Percentiles rank a stretch among this genome's conserved stretches.
Conservation (phyloP, 2,113 vertebrate species). For the Zosterops borbonicus region DNA sequence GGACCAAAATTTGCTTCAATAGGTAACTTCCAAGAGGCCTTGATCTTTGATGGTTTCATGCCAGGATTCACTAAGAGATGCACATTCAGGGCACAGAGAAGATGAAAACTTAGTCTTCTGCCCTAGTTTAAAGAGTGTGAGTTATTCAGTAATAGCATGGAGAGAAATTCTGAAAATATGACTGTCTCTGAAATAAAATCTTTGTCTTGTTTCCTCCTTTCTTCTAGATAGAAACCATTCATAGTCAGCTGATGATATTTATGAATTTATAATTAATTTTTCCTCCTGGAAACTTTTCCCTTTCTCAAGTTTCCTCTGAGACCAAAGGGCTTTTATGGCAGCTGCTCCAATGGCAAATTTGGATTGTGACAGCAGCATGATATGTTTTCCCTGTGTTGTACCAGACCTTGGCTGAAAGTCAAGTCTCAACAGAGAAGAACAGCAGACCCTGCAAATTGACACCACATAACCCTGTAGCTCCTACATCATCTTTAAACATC, state of each 20-base stretch:
- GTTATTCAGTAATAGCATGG: background rate
- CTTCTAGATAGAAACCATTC: background rate
- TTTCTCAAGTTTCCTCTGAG: background rate
- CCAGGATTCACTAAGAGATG: background rate
- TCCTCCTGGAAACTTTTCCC: background rate
- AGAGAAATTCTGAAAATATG: background rate
- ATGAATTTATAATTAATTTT: background rate
- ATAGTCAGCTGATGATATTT: background rate
- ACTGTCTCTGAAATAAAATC: background rate
- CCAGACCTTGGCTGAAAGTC: background rate
- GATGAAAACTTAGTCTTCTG: background rate
- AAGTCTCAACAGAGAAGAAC: background rate
- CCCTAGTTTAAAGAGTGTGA: background rate
- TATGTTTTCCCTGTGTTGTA: rapidly evolving
- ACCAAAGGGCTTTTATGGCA: background rate
- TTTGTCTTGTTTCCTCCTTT: background rate
- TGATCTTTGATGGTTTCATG: background rate
- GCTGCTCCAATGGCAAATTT: background rate
- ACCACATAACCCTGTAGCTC: background rate
- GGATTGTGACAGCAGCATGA: background rate
- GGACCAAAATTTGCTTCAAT: background rate
- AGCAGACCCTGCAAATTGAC: background rate
- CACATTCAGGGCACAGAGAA: background rate
- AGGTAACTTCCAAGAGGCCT: background rate
- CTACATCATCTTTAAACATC: background rate